Conservation (phyloP, 1,140 invertebrate species). For the Aphis gossypii region DNA sequence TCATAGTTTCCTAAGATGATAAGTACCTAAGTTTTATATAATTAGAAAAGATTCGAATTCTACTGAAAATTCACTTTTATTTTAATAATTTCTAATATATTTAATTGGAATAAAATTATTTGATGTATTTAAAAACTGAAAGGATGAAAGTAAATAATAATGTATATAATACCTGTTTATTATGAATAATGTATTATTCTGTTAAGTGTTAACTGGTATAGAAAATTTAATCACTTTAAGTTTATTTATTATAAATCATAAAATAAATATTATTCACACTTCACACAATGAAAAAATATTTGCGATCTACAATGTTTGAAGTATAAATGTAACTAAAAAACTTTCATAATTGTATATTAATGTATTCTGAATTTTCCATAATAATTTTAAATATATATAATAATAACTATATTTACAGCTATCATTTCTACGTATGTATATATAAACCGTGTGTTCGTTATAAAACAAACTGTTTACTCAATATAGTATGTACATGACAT, state of each 20-base stretch:
- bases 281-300: not conserved
- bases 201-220: not conserved
- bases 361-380: not conserved
- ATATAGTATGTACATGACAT: not conserved
- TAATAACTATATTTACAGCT: not conserved
- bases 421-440: not conserved
- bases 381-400: not conserved
- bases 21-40: not conserved
- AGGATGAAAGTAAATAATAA: no score
- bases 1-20: not conserved
- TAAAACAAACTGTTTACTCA: not conserved
- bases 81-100: not conserved
- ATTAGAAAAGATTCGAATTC: not conserved
- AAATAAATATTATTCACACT: not conserved
- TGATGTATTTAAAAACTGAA: not conserved
- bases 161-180: no score
- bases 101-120: not conserved
- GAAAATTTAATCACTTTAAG: not conserved
- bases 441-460: not conserved
- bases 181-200: no score
- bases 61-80: not conserved
- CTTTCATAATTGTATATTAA: not conserved
- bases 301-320: not conserved
- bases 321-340: not conserved
- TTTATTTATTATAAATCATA: not conserved